Base-by-base conservation (phyloP, 2,797 vertebrate species). In the Esox masquinongy region DNA sequence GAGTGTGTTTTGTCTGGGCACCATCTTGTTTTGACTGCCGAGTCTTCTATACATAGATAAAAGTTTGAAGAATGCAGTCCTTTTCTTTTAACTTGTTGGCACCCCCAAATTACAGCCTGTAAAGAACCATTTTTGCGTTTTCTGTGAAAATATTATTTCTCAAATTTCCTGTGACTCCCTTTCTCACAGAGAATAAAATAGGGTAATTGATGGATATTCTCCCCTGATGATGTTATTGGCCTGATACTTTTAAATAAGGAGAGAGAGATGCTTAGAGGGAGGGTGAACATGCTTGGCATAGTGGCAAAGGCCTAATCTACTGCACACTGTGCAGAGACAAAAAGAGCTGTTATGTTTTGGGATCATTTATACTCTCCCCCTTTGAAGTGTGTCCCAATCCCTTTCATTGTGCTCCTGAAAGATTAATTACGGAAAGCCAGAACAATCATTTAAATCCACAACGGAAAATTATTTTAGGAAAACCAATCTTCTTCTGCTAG, bases 401-500 rank as follows among this genome's bases (percentile, higher is more conserved):
- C 86, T 92, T 89, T 91, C 89, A 90, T 92, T 93, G 89, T 92
- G 87, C 90, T 39, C 88, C 87, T 80, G 84, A 86, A 93, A 95
- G 93, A 93, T 94, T 93, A 93, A 93, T 94, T 94, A 94, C 90
- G 89, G 85, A 88, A 90, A 92, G 87, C 89, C 87, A 91, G 90
- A 94, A 93, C 92, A 93, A 93, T 94, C 91, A 88, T 89, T 92
- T 90, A 91, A 93, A 92, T 93, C 91, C 93, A 92, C 90, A 92
- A 93, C 90, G 91, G 91, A 93, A 92, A 92, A 92, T 93, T 91
- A 93, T 93, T 94, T 67, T 93, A 89, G 88, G 88, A 91, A 92
- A 88, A 64, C 83, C 88, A 90, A 88, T 92, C 87, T 84, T 73
- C 83, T 68, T 83, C 74, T 70, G 80, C 86, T 68, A 39, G 36